Evolutionary conservation across 2,797 vertebrate species (phyloP), one percentile per base, ranked within the genome.

Genomic region (Oreortyx pictus): DNA sequence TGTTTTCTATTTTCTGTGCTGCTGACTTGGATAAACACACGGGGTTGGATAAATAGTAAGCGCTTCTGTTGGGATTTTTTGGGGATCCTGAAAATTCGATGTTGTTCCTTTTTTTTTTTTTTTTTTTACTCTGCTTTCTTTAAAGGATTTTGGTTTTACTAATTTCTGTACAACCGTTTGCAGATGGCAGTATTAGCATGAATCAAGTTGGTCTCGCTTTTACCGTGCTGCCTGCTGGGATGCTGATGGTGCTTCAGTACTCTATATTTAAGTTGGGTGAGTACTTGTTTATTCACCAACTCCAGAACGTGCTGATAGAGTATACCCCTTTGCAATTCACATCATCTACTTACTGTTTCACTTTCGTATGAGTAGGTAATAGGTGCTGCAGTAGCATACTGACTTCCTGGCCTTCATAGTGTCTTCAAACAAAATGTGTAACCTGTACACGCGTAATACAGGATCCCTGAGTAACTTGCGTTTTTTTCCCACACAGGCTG

Each of bases 181-280:
- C 95, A 98, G 98, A 88, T 95, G 97, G 96, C 90, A 97, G 94
- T 86, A 83, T 79, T 72, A 18, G 67, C 78, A 82, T 43, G 86
- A 97, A 87, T 93, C 92, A 95, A 61, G 52, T 81, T 82, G 98
- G 97, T 47, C 96, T 98, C 95, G 97, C 97, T 72, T 95, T 98
- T 70, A 91, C 96, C 89, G 94, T 97, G 74, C 39, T 97, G 52
- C 97, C 97, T 90, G 73, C 94, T 64, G 62, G 94, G 70, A 73
- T 96, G 89, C 77, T 97, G 93, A 47, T 97, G 90, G 86, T 92
- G 0, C 89, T 97, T 90, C 97, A 98, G 11, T 98, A 96, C 39
- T 75, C 79, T 35, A 66, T 97, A 11, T 97, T 98, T 94, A 84
- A 78, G 82, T 94, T 94, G 76, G 95, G 98, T 98, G 59, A 97